Base-by-base conservation (phyloP, 2,888 invertebrate species). In the Tenthredo amoena region DNA sequence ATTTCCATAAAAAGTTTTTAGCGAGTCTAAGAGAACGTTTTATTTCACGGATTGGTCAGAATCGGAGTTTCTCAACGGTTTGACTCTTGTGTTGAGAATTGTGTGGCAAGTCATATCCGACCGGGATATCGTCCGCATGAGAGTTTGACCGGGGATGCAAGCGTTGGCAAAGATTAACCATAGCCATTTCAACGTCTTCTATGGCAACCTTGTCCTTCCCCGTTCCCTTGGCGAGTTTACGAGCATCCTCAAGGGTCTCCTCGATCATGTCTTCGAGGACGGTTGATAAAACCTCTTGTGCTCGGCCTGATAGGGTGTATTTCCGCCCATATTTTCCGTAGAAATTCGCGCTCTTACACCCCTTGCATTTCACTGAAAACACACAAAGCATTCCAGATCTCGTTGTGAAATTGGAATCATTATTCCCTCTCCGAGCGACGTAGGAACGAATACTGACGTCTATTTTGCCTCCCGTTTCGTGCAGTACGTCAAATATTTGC, bases 231-330 rank as follows among this genome's bases (percentile, higher is more conserved):
- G 92, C 92, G 87, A 92, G 89, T 85, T 90, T 91, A 87, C 88
- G 90, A 84, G 92, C 93, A 83, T 93, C 91, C 88, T 90, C 89
- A 76, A 93, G 89, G 82, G 91, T 91, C 87, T 92, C 91, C 88
- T 92, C 92, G 87, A 93, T 89, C 87, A 93, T 91, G 88, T 91
- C 92, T 86, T 91, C 91, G 55, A 93, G 87, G 47, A 93, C 90
- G 84, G 90, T 88, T 86, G 91, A 90, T 86, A 93, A 90, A 82
- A 91, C 90, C 31, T 89, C 87, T 86, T 92, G 90, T 4, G 92
- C 92, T 55, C 89, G 89, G 5, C 89, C 86, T 18, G 93, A 92
- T 77, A 93, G 89, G 55, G 89, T 86, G 86, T 91, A 91, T 40
- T 88, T 88, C 37, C 87, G 88, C 84, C 89, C 93, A 91, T 87